Percentiles rank a stretch among this genome's conserved stretches.
Conservation (phyloP, 2,888 invertebrate genomes). For the Hedychridium roseum region DNA sequence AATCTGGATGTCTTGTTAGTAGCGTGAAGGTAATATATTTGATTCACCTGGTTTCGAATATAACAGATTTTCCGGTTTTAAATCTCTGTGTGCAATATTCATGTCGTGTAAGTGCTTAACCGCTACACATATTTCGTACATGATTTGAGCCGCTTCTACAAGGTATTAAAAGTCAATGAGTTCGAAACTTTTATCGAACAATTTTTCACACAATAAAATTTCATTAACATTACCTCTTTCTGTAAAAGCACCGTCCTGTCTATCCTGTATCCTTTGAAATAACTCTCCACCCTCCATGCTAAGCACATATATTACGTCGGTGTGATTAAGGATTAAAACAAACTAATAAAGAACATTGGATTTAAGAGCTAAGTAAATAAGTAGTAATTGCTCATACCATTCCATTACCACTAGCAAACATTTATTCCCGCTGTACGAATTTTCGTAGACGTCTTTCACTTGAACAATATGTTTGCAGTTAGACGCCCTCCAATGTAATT, state of each 20-base stretch:
- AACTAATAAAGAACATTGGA: too few relatives aligned
- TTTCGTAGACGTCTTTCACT: constrained; percentile 94
- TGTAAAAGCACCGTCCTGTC: constrained; percentile 94
- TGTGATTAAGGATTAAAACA: too few relatives aligned
- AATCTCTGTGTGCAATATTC: constrained; percentile 96
- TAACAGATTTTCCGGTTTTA: constrained; percentile 96
- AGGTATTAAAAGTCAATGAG: constrained; percentile 22
- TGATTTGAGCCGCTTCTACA: constrained; percentile 90
- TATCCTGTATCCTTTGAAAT: constrained; percentile 95
- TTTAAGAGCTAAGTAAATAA: not conserved
- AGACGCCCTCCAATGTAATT: constrained; percentile 93
- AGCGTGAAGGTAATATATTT: not conserved
- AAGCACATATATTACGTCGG: too few relatives aligned
- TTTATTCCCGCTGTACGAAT: constrained; percentile 88
- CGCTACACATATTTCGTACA: constrained; percentile 95
- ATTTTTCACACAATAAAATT: not conserved
- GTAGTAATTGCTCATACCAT: constrained; percentile 71
- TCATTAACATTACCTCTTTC: constrained; percentile 82
- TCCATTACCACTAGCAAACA: constrained; percentile 99
- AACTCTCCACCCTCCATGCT: constrained; percentile 98
- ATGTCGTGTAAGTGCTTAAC: constrained; percentile 92
- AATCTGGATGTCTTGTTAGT: not conserved
- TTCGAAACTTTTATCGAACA: constrained; percentile 28
- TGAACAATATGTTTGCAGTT: constrained; percentile 93
- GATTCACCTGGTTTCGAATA: constrained; percentile 76